phyloP scores from a whole-genome alignment of 1,140 invertebrate species.

The Frieseomelitta varia region DNA sequence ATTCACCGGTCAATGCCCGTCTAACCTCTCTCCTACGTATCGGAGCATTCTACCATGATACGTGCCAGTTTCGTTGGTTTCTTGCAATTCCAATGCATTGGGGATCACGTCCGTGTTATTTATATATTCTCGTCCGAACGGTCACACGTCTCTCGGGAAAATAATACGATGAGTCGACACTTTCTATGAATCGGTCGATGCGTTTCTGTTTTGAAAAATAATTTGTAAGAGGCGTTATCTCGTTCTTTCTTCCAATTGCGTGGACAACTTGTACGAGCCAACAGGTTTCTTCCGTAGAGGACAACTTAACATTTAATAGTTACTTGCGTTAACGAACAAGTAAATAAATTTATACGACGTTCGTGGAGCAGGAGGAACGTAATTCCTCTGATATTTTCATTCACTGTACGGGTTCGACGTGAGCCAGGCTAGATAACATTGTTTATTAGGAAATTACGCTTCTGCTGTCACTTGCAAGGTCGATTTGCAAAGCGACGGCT shows the following conservation, averaged over 20 bases:
- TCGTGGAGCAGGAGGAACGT: not conserved
- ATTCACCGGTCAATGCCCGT: slow-evolving; percentile 63
- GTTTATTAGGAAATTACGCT: slow-evolving; percentile 34
- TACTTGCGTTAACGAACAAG: not conserved
- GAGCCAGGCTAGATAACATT: not conserved
- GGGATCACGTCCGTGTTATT: not conserved
- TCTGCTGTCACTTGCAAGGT: slow-evolving; percentile 24
- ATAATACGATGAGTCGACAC: not conserved
- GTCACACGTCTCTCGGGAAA: not conserved
- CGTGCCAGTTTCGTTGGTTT: not conserved
- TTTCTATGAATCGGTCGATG: not conserved
- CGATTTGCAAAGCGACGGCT: slow-evolving; percentile 27
- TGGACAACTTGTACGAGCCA: not conserved
- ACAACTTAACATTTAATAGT: not conserved
- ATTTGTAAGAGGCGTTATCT: not conserved
- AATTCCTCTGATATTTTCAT: slow-evolving; percentile 3
- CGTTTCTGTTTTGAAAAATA: not conserved
- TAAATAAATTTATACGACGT: not conserved
- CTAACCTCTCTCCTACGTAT: slow-evolving; percentile 53
- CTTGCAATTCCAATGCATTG: not conserved
- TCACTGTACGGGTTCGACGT: not conserved
- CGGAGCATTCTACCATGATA: not conserved
- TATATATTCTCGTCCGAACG: not conserved
- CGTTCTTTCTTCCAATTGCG: not conserved
- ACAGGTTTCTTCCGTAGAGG: not conserved